Evolutionary conservation across 2,113 vertebrate genomes (phyloP).

Genomic region (Elaphurus davidianus): DNA sequence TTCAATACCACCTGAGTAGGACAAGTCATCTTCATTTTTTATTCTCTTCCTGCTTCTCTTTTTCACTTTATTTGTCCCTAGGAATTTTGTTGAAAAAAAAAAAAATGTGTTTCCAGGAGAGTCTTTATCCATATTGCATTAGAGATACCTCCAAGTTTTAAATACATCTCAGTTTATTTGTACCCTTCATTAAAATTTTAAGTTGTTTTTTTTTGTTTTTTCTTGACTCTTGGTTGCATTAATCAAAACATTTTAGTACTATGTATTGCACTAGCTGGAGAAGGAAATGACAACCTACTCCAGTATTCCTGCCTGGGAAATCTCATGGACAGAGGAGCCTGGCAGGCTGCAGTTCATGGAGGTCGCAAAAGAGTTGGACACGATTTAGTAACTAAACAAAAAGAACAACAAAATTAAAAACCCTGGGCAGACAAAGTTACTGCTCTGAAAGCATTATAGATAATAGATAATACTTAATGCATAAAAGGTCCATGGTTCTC

Average conservation of each 20-base stretch:
- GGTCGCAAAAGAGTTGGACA: background rate
- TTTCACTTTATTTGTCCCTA: background rate
- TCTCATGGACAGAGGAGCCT: background rate
- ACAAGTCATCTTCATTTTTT: background rate
- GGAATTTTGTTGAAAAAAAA: background rate
- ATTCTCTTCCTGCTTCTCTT: background rate
- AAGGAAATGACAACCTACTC: background rate
- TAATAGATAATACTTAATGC: background rate
- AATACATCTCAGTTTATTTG: background rate
- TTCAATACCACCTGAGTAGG: background rate
- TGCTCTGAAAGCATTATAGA: background rate
- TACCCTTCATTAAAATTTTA: background rate
- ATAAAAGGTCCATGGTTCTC: background rate
- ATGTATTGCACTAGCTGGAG: background rate
- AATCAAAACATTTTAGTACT: background rate
- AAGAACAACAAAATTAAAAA: background rate
- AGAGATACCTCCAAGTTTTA: background rate
- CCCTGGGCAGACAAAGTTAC: background rate
- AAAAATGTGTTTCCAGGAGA: background rate
- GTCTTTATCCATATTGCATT: background rate
- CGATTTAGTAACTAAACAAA: background rate
- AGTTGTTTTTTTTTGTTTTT: background rate
- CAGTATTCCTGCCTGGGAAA: background rate
- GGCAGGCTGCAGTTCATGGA: rapidly evolving
- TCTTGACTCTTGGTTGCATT: background rate